Evolutionary conservation across 1,140 invertebrate genomes (phyloP), one percentile per base, ranked within the genome.

Genomic region (Caenorhabditis briggsae): DNA sequence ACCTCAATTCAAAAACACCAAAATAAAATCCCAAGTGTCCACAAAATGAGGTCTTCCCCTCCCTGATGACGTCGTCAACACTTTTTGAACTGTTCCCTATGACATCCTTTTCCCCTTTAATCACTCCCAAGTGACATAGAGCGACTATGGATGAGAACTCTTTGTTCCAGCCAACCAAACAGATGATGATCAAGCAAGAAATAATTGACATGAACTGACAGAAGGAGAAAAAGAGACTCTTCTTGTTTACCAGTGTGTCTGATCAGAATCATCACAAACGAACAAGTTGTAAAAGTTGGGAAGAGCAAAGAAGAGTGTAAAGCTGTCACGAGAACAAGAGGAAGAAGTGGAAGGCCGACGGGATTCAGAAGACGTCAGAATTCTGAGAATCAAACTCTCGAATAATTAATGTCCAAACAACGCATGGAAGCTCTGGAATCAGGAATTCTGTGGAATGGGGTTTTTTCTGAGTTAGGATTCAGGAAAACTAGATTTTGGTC

Each of bases 131-230:
- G 41, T 11, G 64, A 70, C 56, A 61, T 2, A 2, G n/a, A 61
- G 25, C 18, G 20, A 61, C 16, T 18, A 58, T 58, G 11, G 56
- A 58, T 9, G n/a, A 58, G 59, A 61, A 61, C 50, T 53, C 50
- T 53, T 53, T 53, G 50, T 53, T 33, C 33, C 33, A 33, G 33
- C 33, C 33, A 33, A 3, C 33, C 33, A 1, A 33, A 33, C 33
- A 33, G 33, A 14, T 25, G 23, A 20, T 25, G 59, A 61, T 61
- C 59, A 61, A 11, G 59, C 33, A 61, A 25, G 18, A 64, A 33
- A 46, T 43, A 70, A 70, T 70, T 70, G 64, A 70, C 64, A 70
- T 70, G 64, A 70, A 43, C 64, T 70, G 64, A 70, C 64, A 70
- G 41, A 20, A 46, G 14, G 3, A 33, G 3, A 20, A 46, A 33